Evolutionary conservation across 2,888 invertebrate species (phyloP).

Genomic region (Platynereis dumerilii): DNA sequence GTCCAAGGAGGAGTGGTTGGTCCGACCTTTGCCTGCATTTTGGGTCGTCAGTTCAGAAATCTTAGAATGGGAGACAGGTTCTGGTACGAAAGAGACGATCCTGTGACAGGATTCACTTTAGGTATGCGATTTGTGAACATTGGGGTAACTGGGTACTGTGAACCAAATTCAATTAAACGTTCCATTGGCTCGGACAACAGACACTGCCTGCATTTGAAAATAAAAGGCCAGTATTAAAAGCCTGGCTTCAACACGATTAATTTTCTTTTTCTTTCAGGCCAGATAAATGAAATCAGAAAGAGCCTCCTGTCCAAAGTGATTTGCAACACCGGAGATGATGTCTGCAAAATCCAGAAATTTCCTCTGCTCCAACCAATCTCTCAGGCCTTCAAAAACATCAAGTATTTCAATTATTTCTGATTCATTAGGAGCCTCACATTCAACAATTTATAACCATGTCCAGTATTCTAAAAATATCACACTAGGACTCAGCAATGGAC

Average conservation of each 20-base stretch:
- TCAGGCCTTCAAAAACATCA: conserved; percentile 9
- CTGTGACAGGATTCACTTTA: conserved; percentile 22
- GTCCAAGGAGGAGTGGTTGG: conserved; percentile 79
- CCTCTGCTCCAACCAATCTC: conserved; percentile 16
- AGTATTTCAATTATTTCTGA: too few species aligned
- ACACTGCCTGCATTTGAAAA: too few species aligned
- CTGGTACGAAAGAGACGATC: conserved; percentile 80
- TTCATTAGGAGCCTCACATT: too few species aligned
- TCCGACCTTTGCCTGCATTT: conserved; percentile 82
- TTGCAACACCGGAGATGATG: conserved; percentile 11
- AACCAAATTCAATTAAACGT: too few species aligned
- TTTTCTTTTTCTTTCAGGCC: conserved; percentile 23
- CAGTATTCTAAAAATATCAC: too few species aligned
- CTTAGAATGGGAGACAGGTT: conserved; percentile 83
- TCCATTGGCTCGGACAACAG: too few species aligned
- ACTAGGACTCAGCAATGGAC: too few species aligned
- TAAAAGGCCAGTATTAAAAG: too few species aligned
- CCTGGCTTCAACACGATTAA: too few species aligned
- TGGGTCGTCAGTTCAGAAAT: conserved; percentile 84
- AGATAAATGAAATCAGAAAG: conserved; percentile 31
- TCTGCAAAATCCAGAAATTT: conserved; percentile 11
- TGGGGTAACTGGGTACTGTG: too few species aligned
- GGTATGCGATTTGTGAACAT: too few species aligned
- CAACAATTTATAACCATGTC: too few species aligned
- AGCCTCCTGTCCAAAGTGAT: conserved; percentile 18